Conservation (phyloP, 1,140 invertebrate species). For the Drosophila santomea region DNA sequence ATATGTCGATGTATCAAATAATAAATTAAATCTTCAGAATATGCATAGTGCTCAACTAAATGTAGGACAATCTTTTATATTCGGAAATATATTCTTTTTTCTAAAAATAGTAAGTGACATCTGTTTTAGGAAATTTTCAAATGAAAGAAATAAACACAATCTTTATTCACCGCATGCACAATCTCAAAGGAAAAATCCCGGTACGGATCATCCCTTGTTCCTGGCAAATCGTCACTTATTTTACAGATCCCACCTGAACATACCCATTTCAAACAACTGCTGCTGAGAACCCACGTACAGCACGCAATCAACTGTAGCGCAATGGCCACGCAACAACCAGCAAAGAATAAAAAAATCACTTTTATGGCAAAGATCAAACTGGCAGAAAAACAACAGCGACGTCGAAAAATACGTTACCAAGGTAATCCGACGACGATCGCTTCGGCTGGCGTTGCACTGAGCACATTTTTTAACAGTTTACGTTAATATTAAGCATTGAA, state of each 20-base stretch:
- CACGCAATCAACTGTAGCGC: constrained; percentile 74
- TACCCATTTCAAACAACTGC: constrained; percentile 38
- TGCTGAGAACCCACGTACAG: constrained; percentile 64
- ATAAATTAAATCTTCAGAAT: too few relatives aligned
- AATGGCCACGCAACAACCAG: constrained; percentile 72
- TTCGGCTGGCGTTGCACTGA: constrained; percentile 22
- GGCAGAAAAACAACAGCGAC: constrained; percentile 62
- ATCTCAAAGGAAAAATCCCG: constrained; percentile 3
- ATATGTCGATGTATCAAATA: too few relatives aligned
- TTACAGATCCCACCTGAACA: constrained; percentile 3
- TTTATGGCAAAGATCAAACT: constrained; percentile 82
- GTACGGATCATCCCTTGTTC: constrained; percentile 31
- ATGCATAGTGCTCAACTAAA: too few relatives aligned
- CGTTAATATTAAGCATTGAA: too few relatives aligned
- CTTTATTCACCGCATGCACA: background rate
- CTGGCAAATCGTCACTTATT: constrained; percentile 35
- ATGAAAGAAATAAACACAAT: constrained; percentile 2
- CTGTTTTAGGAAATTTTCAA: background rate
- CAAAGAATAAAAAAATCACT: constrained; percentile 74
- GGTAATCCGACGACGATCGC: constrained; percentile 52
- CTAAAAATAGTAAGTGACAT: background rate
- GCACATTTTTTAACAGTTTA: background rate
- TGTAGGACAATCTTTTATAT: too few relatives aligned
- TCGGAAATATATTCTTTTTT: background rate
- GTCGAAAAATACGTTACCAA: constrained; percentile 76